Evolutionary conservation across 2,888 invertebrate species (phyloP).

Genomic region (Melitaea athalia): DNA sequence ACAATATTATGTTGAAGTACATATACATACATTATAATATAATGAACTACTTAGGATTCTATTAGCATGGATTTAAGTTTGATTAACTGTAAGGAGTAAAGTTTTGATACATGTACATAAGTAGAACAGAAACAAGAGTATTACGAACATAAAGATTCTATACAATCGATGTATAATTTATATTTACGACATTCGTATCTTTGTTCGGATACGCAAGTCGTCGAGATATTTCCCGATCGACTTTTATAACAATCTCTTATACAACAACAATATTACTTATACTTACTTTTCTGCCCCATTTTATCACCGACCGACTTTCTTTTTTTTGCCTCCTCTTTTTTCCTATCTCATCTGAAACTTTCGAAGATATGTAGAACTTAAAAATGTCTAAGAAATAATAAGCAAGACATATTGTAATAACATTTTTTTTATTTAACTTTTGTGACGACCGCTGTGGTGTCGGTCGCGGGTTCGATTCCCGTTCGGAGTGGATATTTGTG

Average conservation of each 20-base stretch:
- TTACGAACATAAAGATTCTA: constrained; percentile 7
- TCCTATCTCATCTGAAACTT: constrained; percentile 17
- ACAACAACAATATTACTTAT: constrained; percentile 32
- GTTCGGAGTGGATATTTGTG: no score
- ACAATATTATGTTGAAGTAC: no score
- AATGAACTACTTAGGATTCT: no score
- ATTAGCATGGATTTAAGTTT: no score
- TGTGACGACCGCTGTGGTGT: no score
- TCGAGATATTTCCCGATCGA: constrained; percentile 12
- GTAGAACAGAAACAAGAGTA: constrained; percentile 5
- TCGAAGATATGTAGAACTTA: neutral
- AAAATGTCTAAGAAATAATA: constrained; percentile 13
- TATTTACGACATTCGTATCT: constrained; percentile 16
- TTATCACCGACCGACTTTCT: constrained; percentile 32
- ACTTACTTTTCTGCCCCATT: constrained; percentile 28
- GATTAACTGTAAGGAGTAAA: neutral
- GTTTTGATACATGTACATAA: neutral
- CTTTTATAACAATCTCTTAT: constrained; percentile 35
- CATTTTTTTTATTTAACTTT: no score
- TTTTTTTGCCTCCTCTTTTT: constrained; percentile 11
- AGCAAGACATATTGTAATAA: neutral
- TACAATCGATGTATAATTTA: constrained; percentile 23
- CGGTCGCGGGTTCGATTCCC: no score
- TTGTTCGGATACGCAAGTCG: neutral
- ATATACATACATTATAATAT: neutral